Base-by-base conservation (phyloP, 2,888 invertebrate species). In the Acrobasis consociella region DNA sequence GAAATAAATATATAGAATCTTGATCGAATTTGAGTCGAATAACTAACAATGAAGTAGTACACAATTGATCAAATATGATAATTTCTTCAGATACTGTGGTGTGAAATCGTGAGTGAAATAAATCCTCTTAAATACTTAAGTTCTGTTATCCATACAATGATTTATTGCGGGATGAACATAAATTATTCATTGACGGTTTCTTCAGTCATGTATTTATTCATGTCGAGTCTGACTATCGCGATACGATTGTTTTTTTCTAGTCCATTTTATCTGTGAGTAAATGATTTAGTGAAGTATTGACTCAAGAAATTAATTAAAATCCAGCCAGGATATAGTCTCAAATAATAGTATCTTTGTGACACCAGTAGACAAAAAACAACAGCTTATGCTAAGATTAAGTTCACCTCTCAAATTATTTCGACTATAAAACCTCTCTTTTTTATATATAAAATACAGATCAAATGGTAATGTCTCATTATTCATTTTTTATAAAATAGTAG, bases 171-270 rank as follows among this genome's bases (percentile, higher is more conserved):
- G 71, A 69, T 68, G 63, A 60, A 52, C 58, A 78, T 85, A 78
- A 75, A 84, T 84, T 75, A 83, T 84, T 83, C 80, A 85, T 77
- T 73, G 67, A 75, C 62, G 69, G 73, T 74, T 76, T 37, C 75
- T 73, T 64, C 67, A 71, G 63, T 65, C 63, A 50, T 77, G 67
- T 74, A 81, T 82, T 76, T 81, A 84, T 83, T 79, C 75, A 81
- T 79, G 59, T 65, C 13, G 37, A 49, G 38, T 17, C 50, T 42
- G 58, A 42, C 58, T 46, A 68, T 62, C 67, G 64, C 67, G 63
- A 68, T 64, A 66, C 66, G 63, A 50, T 60, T 17, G 60, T 67
- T 64, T 65, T 38, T 42, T 46, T 46, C 46, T 46, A n/a, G 46
- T 46, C 46, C 46, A 46, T 46, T 46, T 46, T 5, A 13, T 5